Percentiles rank a stretch among this genome's conserved stretches.
phyloP scores from a whole-genome alignment of 2,113 vertebrate species.

The Paramormyrops kingsleyae region DNA sequence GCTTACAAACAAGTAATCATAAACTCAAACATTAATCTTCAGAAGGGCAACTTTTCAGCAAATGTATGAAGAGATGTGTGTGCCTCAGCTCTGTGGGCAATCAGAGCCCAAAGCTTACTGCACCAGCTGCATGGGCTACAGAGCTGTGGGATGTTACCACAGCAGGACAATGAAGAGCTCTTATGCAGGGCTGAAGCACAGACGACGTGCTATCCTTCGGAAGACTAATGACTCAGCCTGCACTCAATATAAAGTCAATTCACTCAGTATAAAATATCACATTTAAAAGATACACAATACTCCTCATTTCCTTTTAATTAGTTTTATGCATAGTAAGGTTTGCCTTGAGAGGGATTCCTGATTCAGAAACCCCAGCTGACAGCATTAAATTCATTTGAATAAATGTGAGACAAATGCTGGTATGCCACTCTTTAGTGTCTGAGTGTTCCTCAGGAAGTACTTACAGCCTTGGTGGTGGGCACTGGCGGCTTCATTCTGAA shows the following conservation, averaged over 20 bases:
- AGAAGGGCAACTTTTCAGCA: neutral
- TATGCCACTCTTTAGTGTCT: neutral
- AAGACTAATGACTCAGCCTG: neutral
- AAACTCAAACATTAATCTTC: neutral
- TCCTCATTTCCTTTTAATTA: neutral
- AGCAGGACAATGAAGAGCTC: neutral
- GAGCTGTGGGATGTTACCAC: neutral
- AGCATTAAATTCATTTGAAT: neutral
- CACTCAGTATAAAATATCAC: neutral
- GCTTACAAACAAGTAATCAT: neutral
- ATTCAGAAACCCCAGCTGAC: neutral
- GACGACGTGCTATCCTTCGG: neutral
- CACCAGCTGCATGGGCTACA: neutral
- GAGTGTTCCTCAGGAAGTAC: conserved; percentile 22
- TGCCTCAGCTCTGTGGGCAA: neutral
- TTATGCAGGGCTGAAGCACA: neutral
- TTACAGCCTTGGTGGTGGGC: conserved; percentile 55
- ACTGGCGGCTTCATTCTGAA: conserved; percentile 57
- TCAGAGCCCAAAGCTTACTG: neutral
- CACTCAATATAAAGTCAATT: neutral
- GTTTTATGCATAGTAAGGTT: neutral
- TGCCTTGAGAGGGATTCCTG: neutral
- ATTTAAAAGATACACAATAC: neutral
- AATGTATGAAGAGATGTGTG: neutral
- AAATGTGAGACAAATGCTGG: neutral